These are phyloP conservation scores for Acronicta alni DNA, from an alignment of 2,888 invertebrate genomes.

Conservation along the genomic window DNA sequence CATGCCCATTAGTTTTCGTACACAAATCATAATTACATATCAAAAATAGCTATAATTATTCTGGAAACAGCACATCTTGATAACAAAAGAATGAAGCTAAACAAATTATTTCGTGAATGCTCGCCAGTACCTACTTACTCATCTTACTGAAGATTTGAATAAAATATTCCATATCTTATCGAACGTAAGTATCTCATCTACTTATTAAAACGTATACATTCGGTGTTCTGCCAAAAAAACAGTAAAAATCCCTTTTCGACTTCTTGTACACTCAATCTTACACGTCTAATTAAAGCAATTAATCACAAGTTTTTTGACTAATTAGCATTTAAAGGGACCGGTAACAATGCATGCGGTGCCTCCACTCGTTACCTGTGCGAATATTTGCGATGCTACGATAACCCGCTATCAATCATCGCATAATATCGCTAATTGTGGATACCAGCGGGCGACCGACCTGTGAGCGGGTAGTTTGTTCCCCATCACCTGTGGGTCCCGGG, in stretches of 20 bases:
- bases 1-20: no score
- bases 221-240: not conserved
- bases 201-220: conserved; percentile 2
- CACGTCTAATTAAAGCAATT: conserved; percentile 2
- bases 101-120: not conserved
- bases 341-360: conserved; percentile 21
- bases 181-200: not conserved
- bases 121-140: not conserved
- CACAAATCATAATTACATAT: no score
- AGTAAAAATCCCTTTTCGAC: not conserved
- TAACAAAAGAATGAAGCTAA: not conserved
- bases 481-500: conserved; percentile 30
- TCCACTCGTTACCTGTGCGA: conserved; percentile 15
- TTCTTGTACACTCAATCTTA: conserved; percentile 1
- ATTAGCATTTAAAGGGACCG: conserved; percentile 36
- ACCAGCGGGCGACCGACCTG: conserved; percentile 16
- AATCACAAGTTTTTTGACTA: conserved; percentile 3
- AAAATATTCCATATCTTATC: not conserved
- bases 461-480: conserved; percentile 22
- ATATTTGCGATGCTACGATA: conserved; percentile 44
- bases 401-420: conserved; percentile 44
- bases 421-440: conserved; percentile 45
- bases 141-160: not conserved
- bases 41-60: not conserved
- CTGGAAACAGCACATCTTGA: not conserved